These are phyloP conservation scores for Drosophila nikananu DNA, from an alignment of 1,140 invertebrate genomes.

Conservation along the genomic window DNA sequence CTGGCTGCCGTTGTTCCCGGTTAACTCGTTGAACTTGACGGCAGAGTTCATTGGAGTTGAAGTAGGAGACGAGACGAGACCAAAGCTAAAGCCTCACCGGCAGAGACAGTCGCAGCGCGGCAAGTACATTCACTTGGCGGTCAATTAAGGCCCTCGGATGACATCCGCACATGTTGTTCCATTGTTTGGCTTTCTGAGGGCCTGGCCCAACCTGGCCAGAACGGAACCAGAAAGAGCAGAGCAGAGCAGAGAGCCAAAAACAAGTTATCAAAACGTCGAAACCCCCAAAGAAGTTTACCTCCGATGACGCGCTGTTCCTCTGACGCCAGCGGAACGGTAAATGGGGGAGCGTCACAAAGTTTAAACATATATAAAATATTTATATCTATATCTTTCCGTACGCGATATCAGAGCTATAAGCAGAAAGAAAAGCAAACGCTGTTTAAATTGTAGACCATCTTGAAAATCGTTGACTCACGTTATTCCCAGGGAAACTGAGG, in stretches of 20 bases:
- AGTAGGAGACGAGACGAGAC: constrained; percentile 8
- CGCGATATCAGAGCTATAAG: constrained; percentile 19
- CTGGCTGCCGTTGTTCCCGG: constrained; percentile 39
- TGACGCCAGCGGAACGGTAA: constrained; percentile 48
- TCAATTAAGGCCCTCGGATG: constrained; percentile 63
- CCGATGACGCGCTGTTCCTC: constrained; percentile 34
- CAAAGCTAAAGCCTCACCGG: constrained; percentile 2
- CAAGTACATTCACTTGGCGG: constrained; percentile 55
- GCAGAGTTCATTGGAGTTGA: constrained; percentile 68
- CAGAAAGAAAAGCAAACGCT: constrained; percentile 42
- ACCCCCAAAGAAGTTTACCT: constrained; percentile 25
- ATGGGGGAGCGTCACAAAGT: constrained; percentile 33
- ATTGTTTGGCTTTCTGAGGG: constrained; percentile 18
- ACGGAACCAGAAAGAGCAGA: background rate
- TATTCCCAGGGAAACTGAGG: constrained; percentile 59
- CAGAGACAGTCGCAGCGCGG: constrained; percentile 23
- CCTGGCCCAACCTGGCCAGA: constrained; percentile 12
- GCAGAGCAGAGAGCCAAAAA: constrained; percentile 36
- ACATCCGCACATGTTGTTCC: constrained; percentile 52
- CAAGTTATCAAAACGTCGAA: constrained; percentile 67
- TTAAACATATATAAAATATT: constrained; percentile 1
- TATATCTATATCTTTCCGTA: constrained; percentile 4
- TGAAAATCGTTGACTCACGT: constrained; percentile 67
- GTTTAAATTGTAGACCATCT: constrained; percentile 37
- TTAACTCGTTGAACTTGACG: constrained; percentile 70